Base-by-base conservation (phyloP, 1,140 invertebrate genomes). In the Plodia interpunctella region DNA sequence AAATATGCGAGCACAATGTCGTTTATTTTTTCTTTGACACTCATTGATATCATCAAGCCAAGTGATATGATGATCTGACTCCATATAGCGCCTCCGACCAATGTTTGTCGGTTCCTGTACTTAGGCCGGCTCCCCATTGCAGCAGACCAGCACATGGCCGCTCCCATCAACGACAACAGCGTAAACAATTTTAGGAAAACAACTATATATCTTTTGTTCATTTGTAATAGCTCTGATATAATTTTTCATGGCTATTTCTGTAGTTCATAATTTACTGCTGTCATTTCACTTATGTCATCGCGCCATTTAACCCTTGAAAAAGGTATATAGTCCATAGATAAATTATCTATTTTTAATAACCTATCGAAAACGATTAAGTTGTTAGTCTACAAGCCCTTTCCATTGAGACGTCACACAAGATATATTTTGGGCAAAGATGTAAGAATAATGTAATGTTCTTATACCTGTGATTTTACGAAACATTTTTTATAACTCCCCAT, bases 81-180 rank as follows among this genome's bases (percentile, higher is more conserved):
- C 82, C 82, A 87, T 49, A 85, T 68, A 0, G 82, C 61, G 0
- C 84, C 84, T 5, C 72, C 76, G 3, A 87, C 56, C 0, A 85
- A 51, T 1, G 76, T 83, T 57, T 87, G 80, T 51, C 82, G 76
- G 19, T 84, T 74, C 51, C 68, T 73, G 13, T 74, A 69, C 32
- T 78, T 81, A 0, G 76, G 72, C 13, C 79, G 76, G 0, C 35
- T 57, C 4, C 72, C 64, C 5, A 78, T 63, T 38, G 65, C 74
- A 2, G 75, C 69, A 8, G 75, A 64, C 80, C 83, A 85, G 25
- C 85, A 59, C 0, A 65, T 72, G 0, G 61, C 76, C 11, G 76
- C 75, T 9, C 59, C 59, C 35, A 81, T 72, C 4, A 80, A 66
- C 0, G 76, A 32, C 10, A 66, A 68, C 19, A 87, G 59, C 57